A percentile compares a stretch with the other conserved stretches of the same genome.
phyloP scores from a whole-genome alignment of 2,888 invertebrate genomes.

The Minunthozetes semirufus region DNA sequence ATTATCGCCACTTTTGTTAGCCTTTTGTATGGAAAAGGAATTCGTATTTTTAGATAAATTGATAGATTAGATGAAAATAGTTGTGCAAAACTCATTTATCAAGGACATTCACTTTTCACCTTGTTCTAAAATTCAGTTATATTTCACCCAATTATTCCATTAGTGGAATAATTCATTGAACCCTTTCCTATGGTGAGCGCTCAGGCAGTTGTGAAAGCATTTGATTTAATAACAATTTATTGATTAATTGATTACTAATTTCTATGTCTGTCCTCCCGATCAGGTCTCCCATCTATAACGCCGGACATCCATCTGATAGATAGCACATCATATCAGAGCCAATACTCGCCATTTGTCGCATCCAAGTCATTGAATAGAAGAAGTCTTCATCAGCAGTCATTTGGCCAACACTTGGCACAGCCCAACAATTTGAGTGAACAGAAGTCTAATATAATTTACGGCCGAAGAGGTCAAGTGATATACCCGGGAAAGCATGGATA shows the following conservation, averaged over 20 bases:
- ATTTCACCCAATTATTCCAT: too few relatives aligned
- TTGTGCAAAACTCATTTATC: too few relatives aligned
- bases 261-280: background rate
- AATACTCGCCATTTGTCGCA: constrained; percentile 17
- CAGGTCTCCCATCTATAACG: constrained; percentile 26
- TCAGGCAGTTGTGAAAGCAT: too few relatives aligned
- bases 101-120: too few relatives aligned
- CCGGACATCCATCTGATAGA: constrained; percentile 22
- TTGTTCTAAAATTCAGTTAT: too few relatives aligned
- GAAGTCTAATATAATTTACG: constrained; percentile 5
- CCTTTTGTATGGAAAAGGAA: too few relatives aligned
- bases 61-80: too few relatives aligned
- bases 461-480: background rate
- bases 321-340: constrained; percentile 3
- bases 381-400: constrained; percentile 8
- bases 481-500: constrained; percentile 17
- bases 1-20: too few relatives aligned
- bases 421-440: background rate
- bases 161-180: too few relatives aligned
- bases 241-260: background rate
- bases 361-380: constrained; percentile 14
- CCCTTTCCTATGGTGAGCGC: too few relatives aligned
- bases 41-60: too few relatives aligned
- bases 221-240: too few relatives aligned
- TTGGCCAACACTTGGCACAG: background rate